Conservation (phyloP, 2,113 vertebrate species). For the Cephalopterus ornatus region DNA sequence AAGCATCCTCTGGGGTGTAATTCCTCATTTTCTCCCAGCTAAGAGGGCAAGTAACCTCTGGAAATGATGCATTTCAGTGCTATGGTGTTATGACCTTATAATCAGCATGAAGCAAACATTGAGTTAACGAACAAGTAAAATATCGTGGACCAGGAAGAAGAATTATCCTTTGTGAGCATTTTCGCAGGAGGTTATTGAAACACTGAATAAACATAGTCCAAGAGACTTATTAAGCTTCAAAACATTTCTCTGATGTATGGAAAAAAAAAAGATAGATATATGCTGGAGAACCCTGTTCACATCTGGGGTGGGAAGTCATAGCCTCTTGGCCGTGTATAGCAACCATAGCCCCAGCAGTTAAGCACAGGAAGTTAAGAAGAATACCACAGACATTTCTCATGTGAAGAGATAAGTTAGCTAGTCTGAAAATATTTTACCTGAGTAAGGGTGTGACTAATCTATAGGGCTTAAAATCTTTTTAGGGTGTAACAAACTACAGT, state of each 20-base stretch:
- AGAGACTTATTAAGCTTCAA: neutral
- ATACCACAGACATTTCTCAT: constrained; percentile 50
- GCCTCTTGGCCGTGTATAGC: neutral
- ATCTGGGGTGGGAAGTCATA: neutral
- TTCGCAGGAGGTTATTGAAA: neutral
- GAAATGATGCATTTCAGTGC: neutral
- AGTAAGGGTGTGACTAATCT: neutral
- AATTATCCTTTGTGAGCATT: neutral
- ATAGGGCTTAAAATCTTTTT: neutral
- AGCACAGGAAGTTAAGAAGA: constrained; percentile 56
- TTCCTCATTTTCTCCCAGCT: neutral
- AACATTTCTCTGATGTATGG: neutral
- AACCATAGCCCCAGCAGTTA: constrained; percentile 27
- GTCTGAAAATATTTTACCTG: constrained; percentile 14
- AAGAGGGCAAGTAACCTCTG: neutral
- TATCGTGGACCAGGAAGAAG: neutral
- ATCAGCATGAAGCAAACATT: neutral
- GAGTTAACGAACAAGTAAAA: neutral
- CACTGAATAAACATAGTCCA: neutral
- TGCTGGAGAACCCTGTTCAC: neutral
- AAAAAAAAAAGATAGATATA: neutral
- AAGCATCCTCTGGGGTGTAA: neutral
- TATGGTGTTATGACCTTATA: neutral
- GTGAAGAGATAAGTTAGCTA: constrained; percentile 13
- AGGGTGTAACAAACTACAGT: neutral